Evolutionary conservation across 2,113 vertebrate genomes (phyloP).

Genomic region (Dipodomys stephensi): DNA sequence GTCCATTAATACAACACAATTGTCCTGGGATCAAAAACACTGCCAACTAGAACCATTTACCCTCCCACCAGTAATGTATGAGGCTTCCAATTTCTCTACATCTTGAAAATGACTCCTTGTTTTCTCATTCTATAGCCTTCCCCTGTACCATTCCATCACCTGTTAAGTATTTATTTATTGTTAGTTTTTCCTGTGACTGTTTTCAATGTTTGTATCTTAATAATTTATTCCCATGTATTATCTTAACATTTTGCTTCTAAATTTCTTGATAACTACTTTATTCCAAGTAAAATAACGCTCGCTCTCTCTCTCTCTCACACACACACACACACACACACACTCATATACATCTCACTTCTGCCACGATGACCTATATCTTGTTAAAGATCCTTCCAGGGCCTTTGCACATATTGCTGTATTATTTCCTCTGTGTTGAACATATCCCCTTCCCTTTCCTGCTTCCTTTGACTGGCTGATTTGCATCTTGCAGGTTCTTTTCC

Average conservation of each 20-base stretch:
- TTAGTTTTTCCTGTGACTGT: not conserved
- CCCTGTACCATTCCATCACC: not conserved
- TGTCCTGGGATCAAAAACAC: accelerated
- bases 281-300: no score
- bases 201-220: not conserved
- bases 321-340: no score
- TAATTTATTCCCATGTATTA: not conserved
- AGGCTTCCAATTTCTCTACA: not conserved
- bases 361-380: not conserved
- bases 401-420: not conserved
- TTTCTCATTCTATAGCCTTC: not conserved
- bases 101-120: not conserved
- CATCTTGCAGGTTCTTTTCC: not conserved
- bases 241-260: not conserved
- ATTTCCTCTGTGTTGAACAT: not conserved
- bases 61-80: not conserved
- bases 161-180: not conserved
- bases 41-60: no score
- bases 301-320: no score
- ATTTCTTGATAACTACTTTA: not conserved
- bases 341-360: not conserved
- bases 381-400: not conserved
- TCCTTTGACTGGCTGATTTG: not conserved
- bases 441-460: not conserved
- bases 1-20: no score